These are phyloP conservation scores for Pteruthius melanotis DNA, from an alignment of 2,113 vertebrate genomes.

Conservation along the genomic window DNA sequence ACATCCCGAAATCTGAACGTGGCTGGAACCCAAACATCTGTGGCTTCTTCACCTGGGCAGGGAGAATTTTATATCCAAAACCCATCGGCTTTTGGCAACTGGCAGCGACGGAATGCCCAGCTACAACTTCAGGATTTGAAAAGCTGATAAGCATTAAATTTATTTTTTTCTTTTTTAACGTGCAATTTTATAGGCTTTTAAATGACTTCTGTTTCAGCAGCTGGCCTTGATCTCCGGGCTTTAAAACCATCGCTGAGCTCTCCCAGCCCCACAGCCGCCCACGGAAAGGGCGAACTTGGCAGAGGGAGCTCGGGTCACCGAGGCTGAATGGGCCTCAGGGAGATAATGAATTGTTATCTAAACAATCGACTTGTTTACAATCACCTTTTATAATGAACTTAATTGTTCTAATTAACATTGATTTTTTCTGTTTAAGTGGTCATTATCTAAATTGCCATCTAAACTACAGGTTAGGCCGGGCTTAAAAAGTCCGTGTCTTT, in stretches of 20 bases:
- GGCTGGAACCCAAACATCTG: neutral
- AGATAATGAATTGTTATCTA: neutral
- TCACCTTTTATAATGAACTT: neutral
- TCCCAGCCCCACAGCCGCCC: neutral
- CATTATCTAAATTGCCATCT: neutral
- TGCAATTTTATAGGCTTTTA: neutral
- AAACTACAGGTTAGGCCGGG: neutral
- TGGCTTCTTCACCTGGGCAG: neutral
- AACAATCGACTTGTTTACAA: neutral
- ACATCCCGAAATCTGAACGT: fast-evolving
- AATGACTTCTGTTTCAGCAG: neutral
- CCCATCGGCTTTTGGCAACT: neutral
- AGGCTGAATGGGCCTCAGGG: neutral
- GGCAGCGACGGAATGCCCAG: neutral
- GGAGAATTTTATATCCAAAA: neutral
- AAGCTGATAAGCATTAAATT: neutral
- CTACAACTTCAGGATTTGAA: neutral
- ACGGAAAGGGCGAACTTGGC: neutral
- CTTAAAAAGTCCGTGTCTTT: neutral
- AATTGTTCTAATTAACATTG: neutral
- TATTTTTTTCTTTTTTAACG: neutral
- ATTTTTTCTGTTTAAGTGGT: neutral
- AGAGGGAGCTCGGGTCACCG: neutral
- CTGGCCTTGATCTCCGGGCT: neutral
- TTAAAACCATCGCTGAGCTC: neutral